Base-by-base conservation (phyloP, 1,140 invertebrate genomes). In the Psilanteris sp. region DNA sequence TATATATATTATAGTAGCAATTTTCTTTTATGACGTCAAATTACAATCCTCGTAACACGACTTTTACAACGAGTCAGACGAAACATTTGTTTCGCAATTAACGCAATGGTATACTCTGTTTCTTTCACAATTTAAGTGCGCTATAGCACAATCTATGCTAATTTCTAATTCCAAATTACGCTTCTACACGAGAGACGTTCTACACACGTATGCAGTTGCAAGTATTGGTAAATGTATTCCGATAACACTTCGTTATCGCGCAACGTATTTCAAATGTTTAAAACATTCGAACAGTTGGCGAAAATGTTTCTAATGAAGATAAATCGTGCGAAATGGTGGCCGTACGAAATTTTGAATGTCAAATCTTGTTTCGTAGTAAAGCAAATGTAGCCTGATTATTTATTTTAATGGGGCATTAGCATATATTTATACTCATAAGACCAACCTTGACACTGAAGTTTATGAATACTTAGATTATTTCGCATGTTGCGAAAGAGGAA, bases 381-480 rank as follows among this genome's bases (percentile, higher is more conserved):
- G 13, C 5, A 57, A 62, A 9, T 26, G 48, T 61, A 62, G 37
- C 64, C 64, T 66, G 72, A 55, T 18, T 72, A 70, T 73, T 79
- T 66, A 64, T 59, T 62, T 71, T 61, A 71, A 70, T 46, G 67
- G 32, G 14, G 61, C 27, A 78, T 83, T 83, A 80, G 68, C 64
- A 81, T 83, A 68, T 67, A 76, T 68, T 48, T 36, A 43, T 71
- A 73, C 43, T 39, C 39, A 32, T 36, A 68, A 55, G 14, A 22
- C 29, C 62, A 62, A 59, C 79, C 80, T 83, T 83, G 79, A 79
- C 61, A 77, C 71, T 78, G 41, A 54, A 36, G 32, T 34, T 59
- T 66, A 48, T 70, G 77, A 74, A 77, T 78, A 71, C 52, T 68
- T 26, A 57, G 34, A 59, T 85, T 87, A 2, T 37, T 86, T 85